Evolutionary conservation across 2,113 vertebrate species (phyloP).

Genomic region (Hylia prasina): DNA sequence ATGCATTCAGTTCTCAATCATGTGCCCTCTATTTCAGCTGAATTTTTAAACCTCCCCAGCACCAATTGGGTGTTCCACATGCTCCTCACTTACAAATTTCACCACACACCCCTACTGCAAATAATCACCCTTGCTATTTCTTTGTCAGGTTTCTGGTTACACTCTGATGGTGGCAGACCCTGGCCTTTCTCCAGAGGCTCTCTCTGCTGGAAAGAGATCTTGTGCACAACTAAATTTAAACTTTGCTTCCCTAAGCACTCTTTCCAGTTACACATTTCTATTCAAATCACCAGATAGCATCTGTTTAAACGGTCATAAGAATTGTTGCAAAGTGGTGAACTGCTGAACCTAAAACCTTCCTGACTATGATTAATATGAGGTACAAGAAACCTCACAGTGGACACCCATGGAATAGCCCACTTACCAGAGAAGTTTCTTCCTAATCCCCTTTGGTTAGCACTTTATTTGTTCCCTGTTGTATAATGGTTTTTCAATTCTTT

Average conservation of each 20-base stretch:
- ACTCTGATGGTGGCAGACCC: background rate
- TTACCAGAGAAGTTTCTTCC: constrained; percentile 49
- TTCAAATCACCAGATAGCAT: background rate
- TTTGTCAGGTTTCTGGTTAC: background rate
- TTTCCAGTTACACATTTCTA: background rate
- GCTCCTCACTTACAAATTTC: background rate
- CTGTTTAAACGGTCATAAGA: background rate
- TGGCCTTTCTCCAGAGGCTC: background rate
- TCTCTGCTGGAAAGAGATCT: background rate
- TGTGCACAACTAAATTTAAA: background rate
- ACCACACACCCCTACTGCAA: background rate
- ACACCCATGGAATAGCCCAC: constrained; percentile 20
- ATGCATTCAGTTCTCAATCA: background rate
- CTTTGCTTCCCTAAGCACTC: background rate
- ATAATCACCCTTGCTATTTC: background rate
- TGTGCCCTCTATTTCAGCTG: background rate
- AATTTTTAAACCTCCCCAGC: background rate
- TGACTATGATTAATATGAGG: background rate
- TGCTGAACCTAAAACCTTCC: background rate
- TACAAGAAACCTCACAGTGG: constrained; percentile 27
- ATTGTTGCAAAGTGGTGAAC: background rate
- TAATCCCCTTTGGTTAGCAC: constrained; percentile 55
- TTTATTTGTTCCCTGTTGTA: constrained; percentile 62
- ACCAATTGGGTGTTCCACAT: background rate
- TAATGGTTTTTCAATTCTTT: constrained; percentile 60